phyloP scores from a whole-genome alignment of 2,797 vertebrate species.

The Pangasius larnaudii region DNA sequence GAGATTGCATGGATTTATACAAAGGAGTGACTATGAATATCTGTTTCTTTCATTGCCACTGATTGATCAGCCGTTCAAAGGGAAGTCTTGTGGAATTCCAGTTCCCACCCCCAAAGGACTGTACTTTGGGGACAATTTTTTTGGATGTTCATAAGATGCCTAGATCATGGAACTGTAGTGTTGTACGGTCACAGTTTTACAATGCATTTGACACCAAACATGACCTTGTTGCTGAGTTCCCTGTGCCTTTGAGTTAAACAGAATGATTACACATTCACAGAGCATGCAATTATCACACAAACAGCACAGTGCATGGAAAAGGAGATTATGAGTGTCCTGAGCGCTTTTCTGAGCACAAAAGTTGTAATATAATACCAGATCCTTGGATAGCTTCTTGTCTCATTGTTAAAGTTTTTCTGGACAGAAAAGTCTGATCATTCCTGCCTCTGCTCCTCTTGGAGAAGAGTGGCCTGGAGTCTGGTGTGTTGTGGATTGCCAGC shows the following conservation, averaged over 20 bases:
- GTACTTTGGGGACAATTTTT: neutral
- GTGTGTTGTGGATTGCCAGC: neutral
- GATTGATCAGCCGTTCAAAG: neutral
- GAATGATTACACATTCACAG: neutral
- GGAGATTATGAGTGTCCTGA: neutral
- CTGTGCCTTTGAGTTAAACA: neutral
- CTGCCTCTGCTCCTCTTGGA: neutral
- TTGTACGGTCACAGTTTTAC: too few relatives aligned
- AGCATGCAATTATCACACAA: neutral
- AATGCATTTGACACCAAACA: neutral
- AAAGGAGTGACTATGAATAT: neutral
- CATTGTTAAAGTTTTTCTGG: neutral
- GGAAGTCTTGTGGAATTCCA: neutral
- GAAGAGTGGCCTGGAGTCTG: neutral
- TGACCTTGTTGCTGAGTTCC: neutral
- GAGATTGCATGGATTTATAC: neutral
- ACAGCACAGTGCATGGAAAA: neutral
- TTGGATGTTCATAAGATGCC: neutral
- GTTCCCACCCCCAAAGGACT: neutral
- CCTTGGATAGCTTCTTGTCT: neutral
- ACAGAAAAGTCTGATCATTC: neutral
- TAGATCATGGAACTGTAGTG: neutral
- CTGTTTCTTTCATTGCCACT: neutral
- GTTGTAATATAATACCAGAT: neutral
- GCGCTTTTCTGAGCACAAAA: neutral